Conservation (phyloP, 1,140 invertebrate species). For the Babylonia areolata region DNA sequence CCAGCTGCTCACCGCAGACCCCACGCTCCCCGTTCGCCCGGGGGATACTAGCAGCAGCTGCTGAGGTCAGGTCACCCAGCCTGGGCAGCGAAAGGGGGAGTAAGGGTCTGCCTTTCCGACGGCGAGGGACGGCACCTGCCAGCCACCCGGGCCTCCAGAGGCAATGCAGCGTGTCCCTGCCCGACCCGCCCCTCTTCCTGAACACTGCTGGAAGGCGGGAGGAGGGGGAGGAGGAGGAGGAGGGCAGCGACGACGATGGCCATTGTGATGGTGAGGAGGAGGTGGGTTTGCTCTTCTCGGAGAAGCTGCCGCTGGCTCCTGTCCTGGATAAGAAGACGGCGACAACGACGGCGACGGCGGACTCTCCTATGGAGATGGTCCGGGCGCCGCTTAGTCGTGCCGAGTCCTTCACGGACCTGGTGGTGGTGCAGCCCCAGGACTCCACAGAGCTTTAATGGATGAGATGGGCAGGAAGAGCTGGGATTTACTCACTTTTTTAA, state of each 20-base stretch:
- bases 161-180: background rate
- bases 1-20: slow-evolving; percentile 22
- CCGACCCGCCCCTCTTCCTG: background rate
- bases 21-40: slow-evolving; percentile 2
- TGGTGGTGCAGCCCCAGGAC: background rate
- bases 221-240: background rate
- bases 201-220: background rate
- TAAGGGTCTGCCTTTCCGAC: background rate
- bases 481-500: background rate
- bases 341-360: too few species aligned
- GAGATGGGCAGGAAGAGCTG: background rate
- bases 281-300: background rate
- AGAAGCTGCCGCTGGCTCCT: background rate
- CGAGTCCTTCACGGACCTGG: slow-evolving; percentile 9
- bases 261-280: too few species aligned
- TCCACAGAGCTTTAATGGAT: slow-evolving; percentile 9
- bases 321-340: background rate
- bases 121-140: background rate
- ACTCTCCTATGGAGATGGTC: background rate
- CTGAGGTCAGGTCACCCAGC: background rate
- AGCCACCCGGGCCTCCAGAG: background rate
- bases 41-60: too few species aligned
- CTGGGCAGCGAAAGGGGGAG: background rate
- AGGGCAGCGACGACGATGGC: slow-evolving; percentile 9
- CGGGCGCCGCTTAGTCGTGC: slow-evolving; percentile 24